These are phyloP conservation scores for Crepidodera aurea DNA, from an alignment of 2,888 invertebrate genomes.

Conservation along the genomic window DNA sequence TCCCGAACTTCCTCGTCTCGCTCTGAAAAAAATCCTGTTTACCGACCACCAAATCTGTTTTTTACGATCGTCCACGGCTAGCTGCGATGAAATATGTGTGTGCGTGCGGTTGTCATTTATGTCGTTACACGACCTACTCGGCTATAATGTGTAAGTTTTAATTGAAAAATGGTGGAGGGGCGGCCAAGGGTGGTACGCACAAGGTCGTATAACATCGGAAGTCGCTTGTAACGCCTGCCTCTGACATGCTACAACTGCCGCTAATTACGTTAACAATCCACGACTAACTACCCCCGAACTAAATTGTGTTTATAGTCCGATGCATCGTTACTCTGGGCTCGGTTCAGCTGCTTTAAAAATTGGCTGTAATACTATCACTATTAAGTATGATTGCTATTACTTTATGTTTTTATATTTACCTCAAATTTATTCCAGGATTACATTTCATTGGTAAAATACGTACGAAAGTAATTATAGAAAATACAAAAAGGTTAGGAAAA, in stretches of 20 bases:
- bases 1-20: conserved; percentile 15
- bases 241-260: conserved; percentile 51
- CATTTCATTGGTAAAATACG: no score
- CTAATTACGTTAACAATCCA: conserved; percentile 51
- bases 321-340: background rate
- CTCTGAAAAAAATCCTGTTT: conserved; percentile 21
- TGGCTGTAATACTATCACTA: no score
- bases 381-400: no score
- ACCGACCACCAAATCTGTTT: conserved; percentile 33
- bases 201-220: conserved; percentile 51
- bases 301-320: conserved; percentile 42
- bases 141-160: conserved; percentile 43
- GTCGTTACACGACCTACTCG: conserved; percentile 33
- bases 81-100: conserved; percentile 38
- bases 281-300: conserved; percentile 48
- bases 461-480: no score
- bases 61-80: conserved; percentile 31
- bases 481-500: no score
- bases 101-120: conserved; percentile 41
- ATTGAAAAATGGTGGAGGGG: conserved; percentile 37
- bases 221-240: conserved; percentile 54
- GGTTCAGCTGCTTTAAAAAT: no score
- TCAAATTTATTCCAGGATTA: no score
- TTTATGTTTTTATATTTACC: no score
- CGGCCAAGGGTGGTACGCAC: conserved; percentile 37